Evolutionary conservation across 1,140 invertebrate genomes (phyloP), one percentile per base, ranked within the genome.

Genomic region (Scaptodrosophila lebanonensis): DNA sequence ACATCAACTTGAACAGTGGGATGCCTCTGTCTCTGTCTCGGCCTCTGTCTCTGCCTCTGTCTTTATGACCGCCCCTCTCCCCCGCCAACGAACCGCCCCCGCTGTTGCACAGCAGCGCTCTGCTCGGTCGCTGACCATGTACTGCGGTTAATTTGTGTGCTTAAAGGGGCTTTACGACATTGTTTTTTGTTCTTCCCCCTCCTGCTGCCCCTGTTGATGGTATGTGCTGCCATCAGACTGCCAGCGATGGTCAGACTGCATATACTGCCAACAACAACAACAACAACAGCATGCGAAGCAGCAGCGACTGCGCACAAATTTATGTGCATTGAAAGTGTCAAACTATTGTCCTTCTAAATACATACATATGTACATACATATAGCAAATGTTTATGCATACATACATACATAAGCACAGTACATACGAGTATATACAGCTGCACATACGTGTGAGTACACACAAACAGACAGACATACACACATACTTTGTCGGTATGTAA

Each of bases 161-260:
- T 82, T 76, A 83, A 82, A 82, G 83, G 70, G 76, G 76, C 67
- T 83, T 82, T 83, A 82, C 76, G 71, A 83, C 76, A 67, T 71
- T 32, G 45, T 45, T 66, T 54, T 54, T 52, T 53, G 33, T 58
- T 39, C 40, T 22, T 43, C n/a, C 18, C n/a, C 13, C n/a, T n/a
- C 53, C 38, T 58, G 38, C 40, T 22, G 48, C n/a, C 18, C n/a
- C 13, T 8, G 18, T 13, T 9, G 7, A 11, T 18, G 25, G 33
- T 13, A 22, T n/a, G 22, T 17, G 39, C 3, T 17, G 44, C 27
- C 7, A 12, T n/a, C 8, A 16, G 18, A 9, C 8, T 16, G 13
- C n/a, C 8, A 20, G 8, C 17, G 7, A 2, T 50, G 43, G 27
- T 45, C 17, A 54, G 27, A 43, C 47, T 27, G 51, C 38, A 43